Conservation (phyloP, 2,888 invertebrate genomes). For the Agelastica alni region DNA sequence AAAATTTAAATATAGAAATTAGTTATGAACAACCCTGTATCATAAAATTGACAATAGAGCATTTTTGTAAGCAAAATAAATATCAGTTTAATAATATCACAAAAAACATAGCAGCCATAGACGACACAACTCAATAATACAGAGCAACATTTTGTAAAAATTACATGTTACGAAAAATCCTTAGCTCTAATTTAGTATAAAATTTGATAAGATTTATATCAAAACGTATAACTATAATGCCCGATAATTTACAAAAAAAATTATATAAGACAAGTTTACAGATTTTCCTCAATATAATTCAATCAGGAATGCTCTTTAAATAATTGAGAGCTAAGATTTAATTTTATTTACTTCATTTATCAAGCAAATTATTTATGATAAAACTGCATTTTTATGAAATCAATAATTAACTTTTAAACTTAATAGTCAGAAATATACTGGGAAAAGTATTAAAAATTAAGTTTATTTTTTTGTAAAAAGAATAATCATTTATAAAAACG, state of each 20-base stretch:
- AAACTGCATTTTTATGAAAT: too few species aligned
- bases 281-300: too few species aligned
- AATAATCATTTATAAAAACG: too few species aligned
- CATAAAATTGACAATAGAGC: not conserved
- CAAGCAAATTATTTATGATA: too few species aligned
- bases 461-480: too few species aligned
- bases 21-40: conserved; percentile 9
- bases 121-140: conserved; percentile 17
- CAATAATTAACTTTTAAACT: too few species aligned
- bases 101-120: conserved; percentile 32
- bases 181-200: conserved; percentile 25
- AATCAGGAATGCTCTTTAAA: too few species aligned
- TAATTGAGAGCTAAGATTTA: too few species aligned
- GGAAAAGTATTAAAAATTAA: too few species aligned
- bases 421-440: too few species aligned
- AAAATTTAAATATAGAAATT: not conserved
- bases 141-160: conserved; percentile 27
- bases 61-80: conserved; percentile 28
- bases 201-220: conserved; percentile 21
- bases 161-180: not conserved
- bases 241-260: conserved; percentile 24
- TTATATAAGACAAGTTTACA: too few species aligned
- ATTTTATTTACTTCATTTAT: too few species aligned
- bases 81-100: conserved; percentile 37
- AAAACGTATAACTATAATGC: conserved; percentile 29